Base-by-base conservation (phyloP, 2,888 invertebrate species). In the Falcaria lacertinaria region DNA sequence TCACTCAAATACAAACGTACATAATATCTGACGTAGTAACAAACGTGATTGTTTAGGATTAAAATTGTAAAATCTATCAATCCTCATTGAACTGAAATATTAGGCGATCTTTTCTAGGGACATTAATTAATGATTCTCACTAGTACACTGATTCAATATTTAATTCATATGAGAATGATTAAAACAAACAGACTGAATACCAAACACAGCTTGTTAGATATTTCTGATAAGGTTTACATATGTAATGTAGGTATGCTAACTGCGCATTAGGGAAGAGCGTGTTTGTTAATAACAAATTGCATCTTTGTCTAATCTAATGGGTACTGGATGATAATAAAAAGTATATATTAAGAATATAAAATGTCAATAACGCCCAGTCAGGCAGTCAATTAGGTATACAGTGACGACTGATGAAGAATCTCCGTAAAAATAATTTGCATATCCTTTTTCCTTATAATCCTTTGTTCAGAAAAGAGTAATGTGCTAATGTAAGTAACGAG, bases 381-480 rank as follows among this genome's bases (percentile, higher is more conserved):
- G 19, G 6, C 19, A 4, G 28, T 7, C 11, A 28, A 11, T 7
- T 28, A 28, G 8, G 3, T 28, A 28, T 11, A 28, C 28, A 3
- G n/a, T n/a, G n/a, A 11, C 7, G 13, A 35, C 35, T 13, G 43
- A 47, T 48, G 43, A 50, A 59, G 57, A 55, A 33, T 40, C 54
- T 58, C 51, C 63, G 52, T 57, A 54, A 48, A 43, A 65, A 72
- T 70, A 65, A 72, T 70, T 70, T 64, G 58, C 68, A 74, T 73
- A 65, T 66, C 57, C 68, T 65, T 64, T 71, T 73, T 75, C 69
- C 69, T 69, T 61, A 59, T 68, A 56, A 47, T 64, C 60, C 70
- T 64, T 63, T 64, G 62, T 66, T 59, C 48, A 45, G 42, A 45
- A 51, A 55, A 41, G 42, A 43, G 45, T 35, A 35, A 36, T 38